Conservation (phyloP, 2,113 vertebrate species). For the Perca schrenkii region DNA sequence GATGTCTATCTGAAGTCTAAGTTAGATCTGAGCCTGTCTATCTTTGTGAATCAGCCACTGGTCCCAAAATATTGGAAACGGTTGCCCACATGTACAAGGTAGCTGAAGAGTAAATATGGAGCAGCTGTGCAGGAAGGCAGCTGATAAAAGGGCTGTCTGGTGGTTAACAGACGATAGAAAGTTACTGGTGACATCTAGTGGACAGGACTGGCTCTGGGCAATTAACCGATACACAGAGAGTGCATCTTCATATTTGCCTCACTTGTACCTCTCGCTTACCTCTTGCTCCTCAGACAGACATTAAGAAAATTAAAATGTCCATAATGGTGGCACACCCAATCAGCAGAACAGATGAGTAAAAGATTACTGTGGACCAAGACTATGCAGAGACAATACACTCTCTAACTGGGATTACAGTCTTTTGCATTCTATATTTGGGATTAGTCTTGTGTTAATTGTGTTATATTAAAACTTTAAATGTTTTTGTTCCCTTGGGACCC, state of each 20-base stretch:
- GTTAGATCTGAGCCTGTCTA: too few species aligned
- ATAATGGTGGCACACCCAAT: background rate
- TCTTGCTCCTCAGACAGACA: background rate
- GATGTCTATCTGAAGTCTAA: too few species aligned
- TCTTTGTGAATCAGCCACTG: too few species aligned
- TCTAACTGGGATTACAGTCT: background rate
- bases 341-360: background rate
- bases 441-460: background rate
- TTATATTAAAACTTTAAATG: background rate
- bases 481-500: background rate
- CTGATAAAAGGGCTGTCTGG: background rate
- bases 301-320: background rate
- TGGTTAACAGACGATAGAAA: background rate
- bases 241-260: background rate
- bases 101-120: background rate
- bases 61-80: background rate
- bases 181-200: slow-evolving; percentile 28
- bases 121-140: background rate
- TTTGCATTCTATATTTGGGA: background rate
- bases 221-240: background rate
- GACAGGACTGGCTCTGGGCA: background rate
- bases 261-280: background rate
- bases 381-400: background rate
- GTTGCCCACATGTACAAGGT: background rate
- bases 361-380: background rate